Base-by-base conservation (phyloP, 2,797 vertebrate genomes). In the Sebastolobus alascanus region DNA sequence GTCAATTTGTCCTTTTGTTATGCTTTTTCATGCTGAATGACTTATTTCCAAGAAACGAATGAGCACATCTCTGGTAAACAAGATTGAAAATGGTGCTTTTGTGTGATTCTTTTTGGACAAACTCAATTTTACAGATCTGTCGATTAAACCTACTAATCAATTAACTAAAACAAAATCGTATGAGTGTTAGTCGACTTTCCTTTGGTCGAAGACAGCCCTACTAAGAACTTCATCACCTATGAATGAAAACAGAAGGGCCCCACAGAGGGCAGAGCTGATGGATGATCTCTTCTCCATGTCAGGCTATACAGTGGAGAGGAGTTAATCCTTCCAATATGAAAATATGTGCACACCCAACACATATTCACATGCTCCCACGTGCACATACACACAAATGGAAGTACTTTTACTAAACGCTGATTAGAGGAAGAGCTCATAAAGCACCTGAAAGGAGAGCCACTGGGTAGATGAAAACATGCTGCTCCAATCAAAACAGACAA, bases 211-310 rank as follows among this genome's bases (percentile, higher is more conserved):
- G 46, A 50, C 1, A 50, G 16, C 46, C 3, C 46, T 4, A 50
- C 46, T 50, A 50, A 50, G 61, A 40, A 52, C 20, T 55, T 79
- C 68, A 68, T 50, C 72, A 40, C 16, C 27, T 68, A 55, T 77
- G 46, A 80, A 70, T 60, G 27, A 87, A 72, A 61, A 54, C 35
- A 60, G 33, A 69, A 40, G 31, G 71, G 40, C 22, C 50, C 59
- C 61, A 66, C 13, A 20, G 54, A 33, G 68, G 68, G 40, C 55
- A 27, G 27, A 54, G 20, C 27, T 77, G 78, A 77, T 79, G 64
- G 66, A 76, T 77, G 54, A 80, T 69, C 56, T 73, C 2, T 29
- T 79, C 43, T 78, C 18, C 13, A 31, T 59, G 60, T 59, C 84
- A 60, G 46, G 29, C 37, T 37, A 18, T 10, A 68, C 35, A 22